Evolutionary conservation across 2,797 vertebrate genomes (phyloP), one percentile per base, ranked within the genome.

Genomic region (Naso thynnoides): DNA sequence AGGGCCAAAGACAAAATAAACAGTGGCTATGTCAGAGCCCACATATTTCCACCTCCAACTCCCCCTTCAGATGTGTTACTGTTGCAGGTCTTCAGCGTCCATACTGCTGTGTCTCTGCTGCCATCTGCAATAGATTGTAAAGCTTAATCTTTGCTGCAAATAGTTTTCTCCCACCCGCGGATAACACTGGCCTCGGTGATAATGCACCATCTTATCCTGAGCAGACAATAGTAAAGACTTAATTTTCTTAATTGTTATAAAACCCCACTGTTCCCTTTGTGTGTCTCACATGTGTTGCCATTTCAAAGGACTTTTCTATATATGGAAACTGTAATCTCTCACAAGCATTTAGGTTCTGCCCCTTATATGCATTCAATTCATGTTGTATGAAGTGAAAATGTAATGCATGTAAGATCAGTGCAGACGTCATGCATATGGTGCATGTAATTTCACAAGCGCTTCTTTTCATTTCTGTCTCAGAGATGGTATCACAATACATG

Each of bases 241-340:
- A 71, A 88, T 88, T 90, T 89, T 80, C 68, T 86, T 94, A 94
- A 94, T 93, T 95, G 87, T 90, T 76, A 79, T 85, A 62, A 87
- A 87, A 59, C 56, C 83, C 87, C 83, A 82, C 82, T 85, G 86
- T 77, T 91, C 62, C 59, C 79, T 87, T 85, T 89, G 84, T 87
- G 77, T n/a, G 15, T 50, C 75, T 73, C 15, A 10, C 58, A 71
- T 72, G 81, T 48, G 70, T 80, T 65, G 72, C 50, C 57, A 59
- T 81, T 86, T 92, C 83, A 91, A 90, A 83, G 86, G 75, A 31
- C 26, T 19, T 85, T 84, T 68, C 54, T 69, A 57, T 75, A 79
- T 80, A 82, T 76, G 73, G 41, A 74, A 84, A 65, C 27, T 66
- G 48, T 84, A 83, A 88, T 92, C 81, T 83, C 80, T 68, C 36